Percentiles rank a stretch among this genome's conserved stretches.
Conservation (phyloP, 30 jellyfish, hydroid and myxozoan species). For the Aurelia sp. region DNA sequence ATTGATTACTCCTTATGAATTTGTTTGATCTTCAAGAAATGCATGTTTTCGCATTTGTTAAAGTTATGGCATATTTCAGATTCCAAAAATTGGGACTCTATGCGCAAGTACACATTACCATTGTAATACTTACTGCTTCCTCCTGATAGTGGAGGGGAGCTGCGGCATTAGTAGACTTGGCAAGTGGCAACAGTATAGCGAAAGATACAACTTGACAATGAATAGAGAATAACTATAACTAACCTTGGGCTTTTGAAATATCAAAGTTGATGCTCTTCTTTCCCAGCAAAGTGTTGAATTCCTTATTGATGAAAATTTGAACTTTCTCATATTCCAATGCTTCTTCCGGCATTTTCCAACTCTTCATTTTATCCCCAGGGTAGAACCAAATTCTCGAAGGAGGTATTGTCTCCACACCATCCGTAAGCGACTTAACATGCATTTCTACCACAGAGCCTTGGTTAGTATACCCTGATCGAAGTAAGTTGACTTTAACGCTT, state of each 20-base stretch:
- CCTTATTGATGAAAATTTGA: slow-evolving; percentile 30
- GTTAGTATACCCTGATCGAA: slow-evolving; percentile 33
- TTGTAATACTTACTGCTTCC: not conserved
- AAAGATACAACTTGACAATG: too few relatives aligned
- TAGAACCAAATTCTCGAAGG: slow-evolving; percentile 62
- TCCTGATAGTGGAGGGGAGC: not conserved
- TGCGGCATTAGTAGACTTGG: not conserved
- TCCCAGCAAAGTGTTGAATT: slow-evolving; percentile 60
- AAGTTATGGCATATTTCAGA: too few relatives aligned
- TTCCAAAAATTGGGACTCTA: too few relatives aligned
- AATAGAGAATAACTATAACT: not conserved
- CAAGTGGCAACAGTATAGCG: too few relatives aligned
- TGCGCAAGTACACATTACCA: not conserved
- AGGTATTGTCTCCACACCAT: slow-evolving; percentile 6
- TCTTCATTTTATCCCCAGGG: slow-evolving; percentile 27
- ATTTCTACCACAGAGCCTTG: slow-evolving; percentile 63
- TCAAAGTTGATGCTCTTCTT: slow-evolving; percentile 29
- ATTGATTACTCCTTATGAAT: too few relatives aligned
- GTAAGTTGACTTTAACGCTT: not conserved
- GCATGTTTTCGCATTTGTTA: too few relatives aligned
- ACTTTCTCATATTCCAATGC: slow-evolving; percentile 45
- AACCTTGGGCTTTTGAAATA: slow-evolving; percentile 38
- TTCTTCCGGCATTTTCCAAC: slow-evolving; percentile 35
- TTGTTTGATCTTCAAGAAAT: too few relatives aligned
- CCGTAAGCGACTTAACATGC: slow-evolving; percentile 23